These are phyloP conservation scores for Chelon labrosus DNA, from an alignment of 2,797 vertebrate species.

Conservation along the genomic window DNA sequence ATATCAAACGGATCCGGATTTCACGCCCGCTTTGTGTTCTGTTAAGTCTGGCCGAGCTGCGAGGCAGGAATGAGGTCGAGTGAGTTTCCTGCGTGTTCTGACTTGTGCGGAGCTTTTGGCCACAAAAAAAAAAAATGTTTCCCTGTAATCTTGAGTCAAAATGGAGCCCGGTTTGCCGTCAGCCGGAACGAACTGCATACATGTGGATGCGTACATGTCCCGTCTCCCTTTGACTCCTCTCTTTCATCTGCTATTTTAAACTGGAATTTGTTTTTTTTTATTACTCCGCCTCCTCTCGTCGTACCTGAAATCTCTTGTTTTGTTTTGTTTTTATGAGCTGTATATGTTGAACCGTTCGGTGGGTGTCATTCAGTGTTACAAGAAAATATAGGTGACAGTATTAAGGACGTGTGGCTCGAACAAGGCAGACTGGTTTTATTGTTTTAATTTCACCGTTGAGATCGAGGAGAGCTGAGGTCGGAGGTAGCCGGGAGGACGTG, in stretches of 20 bases:
- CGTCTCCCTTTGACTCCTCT: conserved; percentile 27
- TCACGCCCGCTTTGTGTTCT: conserved; percentile 17
- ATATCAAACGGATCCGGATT: conserved; percentile 17
- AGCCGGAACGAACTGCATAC: conserved; percentile 48
- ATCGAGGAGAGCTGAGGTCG: conserved; percentile 9
- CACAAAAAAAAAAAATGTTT: conserved; percentile 30
- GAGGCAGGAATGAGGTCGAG: conserved; percentile 58
- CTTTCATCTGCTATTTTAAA: conserved; percentile 52
- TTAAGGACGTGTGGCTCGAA: conserved; percentile 59
- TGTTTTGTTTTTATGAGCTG: conserved; percentile 63
- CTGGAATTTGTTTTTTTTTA: conserved; percentile 73
- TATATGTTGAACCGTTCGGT: conserved; percentile 50
- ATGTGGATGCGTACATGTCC: conserved; percentile 29
- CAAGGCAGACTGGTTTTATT: conserved; percentile 53
- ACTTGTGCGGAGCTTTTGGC: conserved; percentile 44
- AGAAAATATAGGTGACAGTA: conserved; percentile 69
- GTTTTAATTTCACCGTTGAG: conserved; percentile 17
- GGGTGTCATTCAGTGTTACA: conserved; percentile 75
- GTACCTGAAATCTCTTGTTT: conserved; percentile 41
- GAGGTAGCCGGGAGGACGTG: conserved; percentile 2
- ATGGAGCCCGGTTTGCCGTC: conserved; percentile 46
- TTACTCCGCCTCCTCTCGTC: conserved; percentile 34
- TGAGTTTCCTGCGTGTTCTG: conserved; percentile 43
- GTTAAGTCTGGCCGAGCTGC: conserved; percentile 23
- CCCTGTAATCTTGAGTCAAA: conserved; percentile 56